Conservation (phyloP, 2,797 vertebrate species). For the Distichodus sexfasciatus region DNA sequence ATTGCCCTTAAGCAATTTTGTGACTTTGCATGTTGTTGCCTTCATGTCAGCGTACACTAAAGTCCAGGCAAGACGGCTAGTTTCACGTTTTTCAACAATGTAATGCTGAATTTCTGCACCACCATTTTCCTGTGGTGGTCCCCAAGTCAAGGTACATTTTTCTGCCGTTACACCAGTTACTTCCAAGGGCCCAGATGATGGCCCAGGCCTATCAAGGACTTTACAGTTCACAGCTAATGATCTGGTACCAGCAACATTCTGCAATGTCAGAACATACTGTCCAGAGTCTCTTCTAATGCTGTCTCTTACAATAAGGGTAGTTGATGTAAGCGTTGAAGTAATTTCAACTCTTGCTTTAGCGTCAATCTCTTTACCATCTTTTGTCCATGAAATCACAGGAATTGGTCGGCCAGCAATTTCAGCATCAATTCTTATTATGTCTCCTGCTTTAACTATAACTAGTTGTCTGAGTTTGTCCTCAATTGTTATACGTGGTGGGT, state of each 20-base stretch:
- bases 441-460: constrained; percentile 81
- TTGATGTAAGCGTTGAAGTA: constrained; percentile 88
- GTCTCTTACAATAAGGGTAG: constrained; percentile 76
- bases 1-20: constrained; percentile 92
- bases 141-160: constrained; percentile 84
- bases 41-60: constrained; percentile 85
- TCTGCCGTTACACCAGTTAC: constrained; percentile 90
- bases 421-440: constrained; percentile 90
- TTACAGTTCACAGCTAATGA: constrained; percentile 85
- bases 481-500: constrained; percentile 79
- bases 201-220: constrained; percentile 91
- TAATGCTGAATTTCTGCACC: constrained; percentile 84
- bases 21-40: constrained; percentile 93
- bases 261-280: constrained; percentile 82
- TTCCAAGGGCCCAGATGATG: constrained; percentile 84
- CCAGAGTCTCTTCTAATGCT: constrained; percentile 86
- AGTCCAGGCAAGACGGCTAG: constrained; percentile 93
- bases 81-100: constrained; percentile 96
- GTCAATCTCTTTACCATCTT: constrained; percentile 85
- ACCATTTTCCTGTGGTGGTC: constrained; percentile 89
- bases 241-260: constrained; percentile 90
- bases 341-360: constrained; percentile 78
- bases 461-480: constrained; percentile 86
- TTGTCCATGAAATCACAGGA: constrained; percentile 86
- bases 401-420: constrained; percentile 91